phyloP scores from a whole-genome alignment of 2,113 vertebrate genomes.

The Myodes glareolus region DNA sequence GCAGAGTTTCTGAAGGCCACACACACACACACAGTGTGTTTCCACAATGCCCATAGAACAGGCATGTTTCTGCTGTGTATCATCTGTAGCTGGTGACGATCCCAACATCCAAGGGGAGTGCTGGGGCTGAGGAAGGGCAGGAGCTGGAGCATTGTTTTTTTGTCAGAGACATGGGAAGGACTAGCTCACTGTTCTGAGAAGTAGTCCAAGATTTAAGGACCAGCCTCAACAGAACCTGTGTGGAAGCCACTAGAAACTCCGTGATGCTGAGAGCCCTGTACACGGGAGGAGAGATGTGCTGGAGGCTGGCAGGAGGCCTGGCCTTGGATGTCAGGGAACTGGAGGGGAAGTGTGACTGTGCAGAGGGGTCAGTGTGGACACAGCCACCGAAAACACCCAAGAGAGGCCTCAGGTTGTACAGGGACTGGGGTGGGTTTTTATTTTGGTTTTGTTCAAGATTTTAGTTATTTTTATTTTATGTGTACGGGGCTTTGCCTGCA shows the following conservation, averaged over 20 bases:
- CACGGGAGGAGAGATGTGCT: not conserved
- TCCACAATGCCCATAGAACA: accelerated
- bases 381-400: not conserved
- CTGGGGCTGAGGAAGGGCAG: not conserved
- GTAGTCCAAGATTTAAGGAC: not conserved
- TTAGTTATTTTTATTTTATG: too few species aligned
- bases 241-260: not conserved
- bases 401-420: not conserved
- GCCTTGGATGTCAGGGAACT: not conserved
- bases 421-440: not conserved
- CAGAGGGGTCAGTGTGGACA: not conserved
- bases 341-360: not conserved
- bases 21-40: accelerated
- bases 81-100: not conserved
- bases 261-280: not conserved
- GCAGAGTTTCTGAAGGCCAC: too few species aligned
- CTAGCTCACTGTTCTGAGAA: not conserved
- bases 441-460: not conserved
- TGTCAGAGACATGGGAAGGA: not conserved
- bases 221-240: not conserved
- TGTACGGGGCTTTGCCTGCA: not conserved
- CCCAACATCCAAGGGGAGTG: not conserved
- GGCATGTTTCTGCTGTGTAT: too few species aligned
- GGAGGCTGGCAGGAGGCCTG: too few species aligned
- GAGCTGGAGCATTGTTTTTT: not conserved